Conservation (phyloP, 1,140 invertebrate species). For the Eubasilissa regina region DNA sequence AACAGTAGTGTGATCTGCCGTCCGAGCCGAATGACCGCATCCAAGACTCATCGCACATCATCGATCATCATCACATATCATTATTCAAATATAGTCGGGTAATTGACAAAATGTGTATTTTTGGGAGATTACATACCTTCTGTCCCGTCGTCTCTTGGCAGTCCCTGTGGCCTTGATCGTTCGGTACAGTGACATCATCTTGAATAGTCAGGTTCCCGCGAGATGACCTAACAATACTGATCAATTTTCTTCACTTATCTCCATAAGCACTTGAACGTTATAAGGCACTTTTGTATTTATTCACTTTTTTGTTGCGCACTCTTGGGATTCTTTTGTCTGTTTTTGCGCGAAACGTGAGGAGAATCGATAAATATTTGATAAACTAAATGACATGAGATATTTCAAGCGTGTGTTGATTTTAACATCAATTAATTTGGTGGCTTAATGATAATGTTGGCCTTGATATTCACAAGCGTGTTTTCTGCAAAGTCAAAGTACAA, state of each 20-base stretch:
- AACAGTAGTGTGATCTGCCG: not conserved
- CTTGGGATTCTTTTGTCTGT: not conserved
- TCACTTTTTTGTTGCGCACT: conserved; percentile 1
- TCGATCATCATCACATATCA: not conserved
- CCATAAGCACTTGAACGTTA: conserved; percentile 4
- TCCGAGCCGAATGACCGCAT: not conserved
- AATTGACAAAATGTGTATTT: conserved; percentile 30
- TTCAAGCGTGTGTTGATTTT: conserved; percentile 8
- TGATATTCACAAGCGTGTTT: not conserved
- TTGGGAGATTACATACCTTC: conserved; percentile 52
- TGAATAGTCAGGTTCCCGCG: conserved; percentile 39
- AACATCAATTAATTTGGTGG: not conserved
- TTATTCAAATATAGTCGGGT: conserved; percentile 5
- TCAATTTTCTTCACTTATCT: conserved; percentile 22
- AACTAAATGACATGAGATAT: conserved; percentile 18
- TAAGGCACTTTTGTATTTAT: conserved; percentile 24
- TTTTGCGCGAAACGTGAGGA: not conserved
- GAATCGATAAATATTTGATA: conserved; percentile 1
- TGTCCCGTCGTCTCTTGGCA: conserved; percentile 54
- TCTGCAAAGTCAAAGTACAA: not conserved
- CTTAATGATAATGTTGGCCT: not conserved
- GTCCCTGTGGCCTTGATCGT: conserved; percentile 60
- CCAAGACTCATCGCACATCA: not conserved
- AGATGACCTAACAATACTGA: conserved; percentile 41
- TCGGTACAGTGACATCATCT: conserved; percentile 60